Evolutionary conservation across 2,113 vertebrate genomes (phyloP).

Genomic region (Phocoena phocoena): DNA sequence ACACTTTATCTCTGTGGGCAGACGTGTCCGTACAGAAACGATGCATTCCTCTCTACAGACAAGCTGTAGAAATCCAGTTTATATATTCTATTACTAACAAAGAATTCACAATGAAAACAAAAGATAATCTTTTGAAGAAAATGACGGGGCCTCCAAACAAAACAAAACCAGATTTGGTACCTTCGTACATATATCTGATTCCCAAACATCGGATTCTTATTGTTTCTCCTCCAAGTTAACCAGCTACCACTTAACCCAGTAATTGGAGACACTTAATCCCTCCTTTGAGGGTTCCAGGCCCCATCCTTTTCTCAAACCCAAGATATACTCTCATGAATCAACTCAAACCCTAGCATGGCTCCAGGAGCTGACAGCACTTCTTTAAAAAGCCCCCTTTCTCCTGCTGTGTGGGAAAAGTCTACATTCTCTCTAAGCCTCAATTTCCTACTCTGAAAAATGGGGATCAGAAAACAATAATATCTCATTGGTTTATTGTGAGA

Average conservation of each 20-base stretch:
- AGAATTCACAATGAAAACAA: slow-evolving; percentile 44
- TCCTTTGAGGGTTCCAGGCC: not conserved
- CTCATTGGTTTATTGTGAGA: not conserved
- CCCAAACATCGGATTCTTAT: not conserved
- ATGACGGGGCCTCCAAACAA: not conserved
- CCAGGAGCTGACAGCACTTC: not conserved
- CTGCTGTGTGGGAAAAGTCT: not conserved
- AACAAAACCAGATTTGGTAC: slow-evolving; percentile 39
- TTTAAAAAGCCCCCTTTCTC: slow-evolving; percentile 30
- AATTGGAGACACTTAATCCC: not conserved
- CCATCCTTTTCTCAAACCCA: not conserved
- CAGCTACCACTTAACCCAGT: not conserved
- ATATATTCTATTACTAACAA: slow-evolving; percentile 26
- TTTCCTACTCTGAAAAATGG: slow-evolving; percentile 26
- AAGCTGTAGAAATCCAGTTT: slow-evolving; percentile 2
- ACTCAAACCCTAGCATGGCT: not conserved
- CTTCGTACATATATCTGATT: not conserved
- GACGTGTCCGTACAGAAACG: slow-evolving; percentile 39
- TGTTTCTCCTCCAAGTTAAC: slow-evolving; percentile 34
- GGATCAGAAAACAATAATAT: slow-evolving; percentile 18
- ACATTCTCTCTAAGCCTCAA: not conserved
- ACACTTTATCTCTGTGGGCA: slow-evolving; percentile 40
- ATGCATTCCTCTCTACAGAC: not conserved
- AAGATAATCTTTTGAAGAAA: slow-evolving; percentile 55
- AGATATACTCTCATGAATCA: slow-evolving; percentile 7